Percentiles rank a stretch among this genome's conserved stretches.
Evolutionary conservation across 2,888 invertebrate genomes (phyloP).

Genomic region (Sesia bembeciformis): DNA sequence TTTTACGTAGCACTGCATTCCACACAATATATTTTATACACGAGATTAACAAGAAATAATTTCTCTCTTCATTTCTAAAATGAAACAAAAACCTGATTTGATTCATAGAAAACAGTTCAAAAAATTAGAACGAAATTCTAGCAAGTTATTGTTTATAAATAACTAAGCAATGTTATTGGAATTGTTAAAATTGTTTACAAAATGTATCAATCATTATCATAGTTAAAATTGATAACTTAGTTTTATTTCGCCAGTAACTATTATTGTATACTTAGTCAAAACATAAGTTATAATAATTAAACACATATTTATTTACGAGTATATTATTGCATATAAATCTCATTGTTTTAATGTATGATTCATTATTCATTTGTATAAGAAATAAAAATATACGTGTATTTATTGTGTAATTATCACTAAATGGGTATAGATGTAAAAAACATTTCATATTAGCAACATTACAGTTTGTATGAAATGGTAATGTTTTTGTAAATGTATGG

Average conservation of each 20-base stretch:
- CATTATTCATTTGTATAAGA: not conserved
- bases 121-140: conserved; percentile 23
- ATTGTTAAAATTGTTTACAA: conserved; percentile 25
- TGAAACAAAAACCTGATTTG: too few relatives aligned
- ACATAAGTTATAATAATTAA: not conserved
- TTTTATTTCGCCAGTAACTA: not conserved
- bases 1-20: conserved; percentile 3
- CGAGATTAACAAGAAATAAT: too few relatives aligned
- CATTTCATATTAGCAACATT: too few relatives aligned
- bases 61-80: not conserved
- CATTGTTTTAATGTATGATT: not conserved
- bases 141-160: conserved; percentile 21
- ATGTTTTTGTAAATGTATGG: too few relatives aligned
- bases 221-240: not conserved
- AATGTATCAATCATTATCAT: not conserved
- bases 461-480: too few relatives aligned
- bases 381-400: not conserved
- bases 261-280: not conserved
- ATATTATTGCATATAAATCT: not conserved
- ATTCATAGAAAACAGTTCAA: too few relatives aligned
- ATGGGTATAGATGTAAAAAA: not conserved
- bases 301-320: not conserved
- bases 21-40: conserved; percentile 1
- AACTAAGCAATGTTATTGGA: conserved; percentile 42
- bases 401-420: not conserved